These are phyloP conservation scores for Acanthiza pusilla DNA, from an alignment of 2,797 vertebrate species.

Conservation along the genomic window DNA sequence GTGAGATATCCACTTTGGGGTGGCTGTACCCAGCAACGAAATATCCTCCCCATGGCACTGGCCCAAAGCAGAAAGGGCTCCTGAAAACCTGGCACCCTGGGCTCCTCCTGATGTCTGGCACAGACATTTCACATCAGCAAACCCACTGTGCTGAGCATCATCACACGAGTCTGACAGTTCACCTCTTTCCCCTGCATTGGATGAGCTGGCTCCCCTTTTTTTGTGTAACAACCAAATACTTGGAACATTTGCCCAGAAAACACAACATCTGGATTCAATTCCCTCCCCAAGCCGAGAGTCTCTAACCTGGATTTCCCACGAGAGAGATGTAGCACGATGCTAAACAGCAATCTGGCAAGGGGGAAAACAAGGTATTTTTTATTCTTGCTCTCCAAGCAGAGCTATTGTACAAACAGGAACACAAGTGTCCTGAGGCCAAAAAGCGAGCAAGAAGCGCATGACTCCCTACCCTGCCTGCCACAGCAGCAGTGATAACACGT, in stretches of 20 bases:
- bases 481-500: constrained; percentile 10
- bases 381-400: constrained; percentile 52
- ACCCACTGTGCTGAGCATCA: not conserved
- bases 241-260: not conserved
- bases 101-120: not conserved
- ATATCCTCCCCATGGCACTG: not conserved
- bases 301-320: constrained; percentile 41
- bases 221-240: not conserved
- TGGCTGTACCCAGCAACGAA: not conserved
- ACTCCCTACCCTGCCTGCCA: not conserved
- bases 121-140: not conserved
- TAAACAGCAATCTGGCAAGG: constrained; percentile 38
- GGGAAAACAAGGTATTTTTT: constrained; percentile 31
- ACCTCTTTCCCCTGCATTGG: not conserved
- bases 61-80: not conserved
- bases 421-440: constrained; percentile 59
- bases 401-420: constrained; percentile 61
- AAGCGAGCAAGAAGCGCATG: constrained; percentile 28
- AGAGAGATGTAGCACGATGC: constrained; percentile 34
- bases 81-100: accelerated
- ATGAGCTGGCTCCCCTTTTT: not conserved
- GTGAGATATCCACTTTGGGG: not conserved
- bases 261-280: constrained; percentile 18
- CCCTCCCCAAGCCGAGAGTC: not conserved
- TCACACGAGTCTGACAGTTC: not conserved